Conservation (phyloP, 2,113 vertebrate species). For the Boleophthalmus pectinirostris region DNA sequence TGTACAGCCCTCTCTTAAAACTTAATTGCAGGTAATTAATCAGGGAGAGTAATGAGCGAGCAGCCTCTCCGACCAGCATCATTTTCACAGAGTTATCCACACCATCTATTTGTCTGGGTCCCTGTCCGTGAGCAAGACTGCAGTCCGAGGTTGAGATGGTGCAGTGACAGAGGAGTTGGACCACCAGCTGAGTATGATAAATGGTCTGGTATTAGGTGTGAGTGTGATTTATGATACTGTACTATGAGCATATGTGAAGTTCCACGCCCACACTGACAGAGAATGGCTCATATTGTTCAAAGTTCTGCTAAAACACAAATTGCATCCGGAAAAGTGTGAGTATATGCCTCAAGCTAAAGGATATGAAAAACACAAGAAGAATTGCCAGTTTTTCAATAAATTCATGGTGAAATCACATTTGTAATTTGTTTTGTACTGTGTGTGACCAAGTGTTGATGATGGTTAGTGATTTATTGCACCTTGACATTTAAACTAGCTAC, state of each 20-base stretch:
- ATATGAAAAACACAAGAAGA: not conserved
- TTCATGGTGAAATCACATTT: not conserved
- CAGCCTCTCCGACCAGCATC: slow-evolving; percentile 42
- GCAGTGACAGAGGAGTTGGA: slow-evolving; percentile 49
- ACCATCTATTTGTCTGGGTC: slow-evolving; percentile 57
- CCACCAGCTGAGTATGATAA: slow-evolving; percentile 66
- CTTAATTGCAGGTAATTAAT: slow-evolving; percentile 56
- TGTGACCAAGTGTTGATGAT: not conserved
- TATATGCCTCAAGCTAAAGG: not conserved
- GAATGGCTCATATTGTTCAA: not conserved
- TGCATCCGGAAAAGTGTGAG: not conserved
- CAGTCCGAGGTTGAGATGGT: slow-evolving; percentile 45
- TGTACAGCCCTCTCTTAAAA: slow-evolving; percentile 23
- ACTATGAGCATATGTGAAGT: slow-evolving; percentile 63
- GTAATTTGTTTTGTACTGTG: not conserved
- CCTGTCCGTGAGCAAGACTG: slow-evolving; percentile 50
- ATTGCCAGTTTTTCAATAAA: not conserved
- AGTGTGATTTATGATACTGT: slow-evolving; percentile 77
- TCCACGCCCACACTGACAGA: slow-evolving; percentile 24
- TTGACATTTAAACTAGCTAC: too few relatives aligned
- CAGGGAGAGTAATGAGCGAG: slow-evolving; percentile 45
- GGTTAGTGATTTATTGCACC: too few relatives aligned
- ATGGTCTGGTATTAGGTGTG: slow-evolving; percentile 70
- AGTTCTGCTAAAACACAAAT: not conserved
- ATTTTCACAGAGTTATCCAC: slow-evolving; percentile 40